A percentile compares a stretch with the other conserved stretches of the same genome.
These are phyloP conservation scores for Drosophila monieri DNA, from an alignment of 2,888 invertebrate genomes.

Conservation along the genomic window DNA sequence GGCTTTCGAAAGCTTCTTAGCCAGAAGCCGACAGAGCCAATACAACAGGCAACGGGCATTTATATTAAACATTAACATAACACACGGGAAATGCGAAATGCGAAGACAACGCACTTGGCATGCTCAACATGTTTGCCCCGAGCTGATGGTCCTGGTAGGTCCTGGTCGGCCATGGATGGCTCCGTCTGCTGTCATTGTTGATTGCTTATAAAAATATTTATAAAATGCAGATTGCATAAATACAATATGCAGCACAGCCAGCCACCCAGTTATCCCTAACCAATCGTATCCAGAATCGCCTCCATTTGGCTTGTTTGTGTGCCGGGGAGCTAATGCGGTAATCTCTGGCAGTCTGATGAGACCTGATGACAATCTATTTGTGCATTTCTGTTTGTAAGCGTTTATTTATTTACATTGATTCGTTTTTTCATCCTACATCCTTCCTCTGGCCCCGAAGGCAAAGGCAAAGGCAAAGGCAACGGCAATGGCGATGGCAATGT, in stretches of 20 bases:
- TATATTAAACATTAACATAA: constrained; percentile 73
- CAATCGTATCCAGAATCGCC: neutral
- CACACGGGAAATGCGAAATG: constrained; percentile 41
- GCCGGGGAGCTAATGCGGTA: constrained; percentile 44
- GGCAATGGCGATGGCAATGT: constrained; percentile 20
- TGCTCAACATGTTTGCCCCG: constrained; percentile 60
- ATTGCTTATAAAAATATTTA: constrained; percentile 72
- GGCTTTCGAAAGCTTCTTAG: constrained; percentile 31
- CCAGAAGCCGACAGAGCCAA: constrained; percentile 52
- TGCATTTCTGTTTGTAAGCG: constrained; percentile 56
- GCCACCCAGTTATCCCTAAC: neutral
- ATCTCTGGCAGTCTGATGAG: constrained; percentile 42
- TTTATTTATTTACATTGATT: constrained; percentile 71
- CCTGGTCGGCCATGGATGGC: constrained; percentile 8
- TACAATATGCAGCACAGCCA: constrained; percentile 46
- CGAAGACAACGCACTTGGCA: constrained; percentile 60
- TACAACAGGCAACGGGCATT: constrained; percentile 70
- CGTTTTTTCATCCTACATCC: constrained; percentile 3
- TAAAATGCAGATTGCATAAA: constrained; percentile 77
- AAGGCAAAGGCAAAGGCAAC: constrained; percentile 12
- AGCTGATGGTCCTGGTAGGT: constrained; percentile 28
- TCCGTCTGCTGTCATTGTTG: constrained; percentile 62
- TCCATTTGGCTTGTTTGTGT: constrained; percentile 13
- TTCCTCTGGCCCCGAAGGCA: neutral
- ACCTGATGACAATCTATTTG: constrained; percentile 52